Percentiles rank a stretch among this genome's conserved stretches.
Evolutionary conservation across 2,797 vertebrate species (phyloP).

Genomic region (Thunnus albacares): DNA sequence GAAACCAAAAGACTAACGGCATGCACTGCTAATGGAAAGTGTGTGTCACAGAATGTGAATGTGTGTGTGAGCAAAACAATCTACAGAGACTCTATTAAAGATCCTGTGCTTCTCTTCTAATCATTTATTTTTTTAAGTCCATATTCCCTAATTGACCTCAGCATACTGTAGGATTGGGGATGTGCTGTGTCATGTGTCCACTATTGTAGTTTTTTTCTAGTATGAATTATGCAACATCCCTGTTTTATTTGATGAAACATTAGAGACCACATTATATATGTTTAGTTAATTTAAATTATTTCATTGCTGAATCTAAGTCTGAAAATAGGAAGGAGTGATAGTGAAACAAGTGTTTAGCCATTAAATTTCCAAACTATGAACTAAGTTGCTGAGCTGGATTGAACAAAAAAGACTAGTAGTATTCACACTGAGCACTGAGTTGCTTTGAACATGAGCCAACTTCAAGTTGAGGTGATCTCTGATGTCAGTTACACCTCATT

Average conservation of each 20-base stretch:
- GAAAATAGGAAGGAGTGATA: not conserved
- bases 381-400: not conserved
- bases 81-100: conserved; percentile 15
- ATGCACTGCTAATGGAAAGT: conserved; percentile 74
- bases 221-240: not conserved
- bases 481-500: conserved; percentile 12
- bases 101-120: conserved; percentile 10
- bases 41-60: conserved; percentile 31
- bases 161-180: not conserved
- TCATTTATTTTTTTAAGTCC: not conserved
- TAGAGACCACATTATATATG: not conserved
- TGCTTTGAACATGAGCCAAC: conserved; percentile 22
- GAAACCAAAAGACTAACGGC: conserved; percentile 67
- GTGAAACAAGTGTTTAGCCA: not conserved
- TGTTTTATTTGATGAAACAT: not conserved
- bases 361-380: not conserved
- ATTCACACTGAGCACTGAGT: not conserved
- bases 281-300: not conserved
- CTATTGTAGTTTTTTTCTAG: not conserved
- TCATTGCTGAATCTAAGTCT: not conserved
- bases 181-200: not conserved
- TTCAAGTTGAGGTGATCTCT: conserved; percentile 4
- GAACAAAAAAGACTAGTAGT: not conserved
- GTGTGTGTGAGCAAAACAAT: conserved; percentile 41
- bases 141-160: conserved; percentile 37